A percentile compares a stretch with the other conserved stretches of the same genome.
These are phyloP conservation scores for Takifugu rubripes DNA, from an alignment of 2,797 vertebrate genomes.

Conservation along the genomic window DNA sequence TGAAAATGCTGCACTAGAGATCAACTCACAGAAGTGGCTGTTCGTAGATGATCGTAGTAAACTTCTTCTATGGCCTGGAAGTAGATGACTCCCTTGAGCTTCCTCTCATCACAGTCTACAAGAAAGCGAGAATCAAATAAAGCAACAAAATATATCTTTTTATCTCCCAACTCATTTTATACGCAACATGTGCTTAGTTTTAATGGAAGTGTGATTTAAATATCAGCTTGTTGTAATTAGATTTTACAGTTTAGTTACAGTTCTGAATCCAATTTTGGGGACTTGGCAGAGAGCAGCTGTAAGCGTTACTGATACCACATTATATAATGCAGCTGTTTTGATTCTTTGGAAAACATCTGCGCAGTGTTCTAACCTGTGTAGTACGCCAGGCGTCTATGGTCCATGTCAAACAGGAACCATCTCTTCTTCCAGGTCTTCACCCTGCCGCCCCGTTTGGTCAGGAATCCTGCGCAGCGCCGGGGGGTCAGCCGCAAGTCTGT, in stretches of 20 bases:
- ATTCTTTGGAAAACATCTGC: neutral
- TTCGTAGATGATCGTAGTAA: conserved; percentile 86
- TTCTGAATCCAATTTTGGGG: neutral
- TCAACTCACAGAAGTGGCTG: conserved; percentile 79
- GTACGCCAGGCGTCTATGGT: conserved; percentile 84
- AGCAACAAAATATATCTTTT: neutral
- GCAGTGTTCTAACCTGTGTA: conserved; percentile 79
- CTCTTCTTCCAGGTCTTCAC: conserved; percentile 92
- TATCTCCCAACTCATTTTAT: too few species aligned
- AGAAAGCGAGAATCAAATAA: neutral
- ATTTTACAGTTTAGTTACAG: neutral
- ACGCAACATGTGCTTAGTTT: too few species aligned
- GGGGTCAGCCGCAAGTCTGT: conserved; percentile 73
- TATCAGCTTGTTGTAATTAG: neutral
- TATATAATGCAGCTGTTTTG: neutral
- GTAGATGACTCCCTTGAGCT: conserved; percentile 90
- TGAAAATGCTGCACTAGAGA: neutral
- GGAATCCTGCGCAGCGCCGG: conserved; percentile 80
- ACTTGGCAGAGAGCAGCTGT: neutral
- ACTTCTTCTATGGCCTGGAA: conserved; percentile 92
- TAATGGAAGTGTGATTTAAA: neutral
- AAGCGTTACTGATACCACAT: neutral
- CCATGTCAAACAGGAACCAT: conserved; percentile 89
- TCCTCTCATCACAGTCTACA: conserved; percentile 85
- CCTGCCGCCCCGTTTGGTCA: conserved; percentile 87